Evolutionary conservation across 2,888 invertebrate genomes (phyloP).

Genomic region (Pardosa pseudoannulata): DNA sequence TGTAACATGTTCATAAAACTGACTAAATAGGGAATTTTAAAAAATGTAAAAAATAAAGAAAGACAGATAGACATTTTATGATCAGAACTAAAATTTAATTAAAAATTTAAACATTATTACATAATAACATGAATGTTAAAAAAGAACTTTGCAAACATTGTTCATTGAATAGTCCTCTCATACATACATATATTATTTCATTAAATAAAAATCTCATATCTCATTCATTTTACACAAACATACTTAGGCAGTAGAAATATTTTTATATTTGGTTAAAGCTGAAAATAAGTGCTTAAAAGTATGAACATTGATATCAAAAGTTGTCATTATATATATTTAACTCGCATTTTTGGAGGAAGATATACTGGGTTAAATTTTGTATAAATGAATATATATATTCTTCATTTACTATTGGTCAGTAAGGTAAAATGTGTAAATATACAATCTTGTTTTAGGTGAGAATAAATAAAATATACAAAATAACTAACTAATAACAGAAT

Average conservation of each 20-base stretch:
- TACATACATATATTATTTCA: not conserved
- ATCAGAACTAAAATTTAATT: constrained; percentile 70
- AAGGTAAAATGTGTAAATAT: too few relatives aligned
- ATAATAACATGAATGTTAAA: constrained; percentile 66
- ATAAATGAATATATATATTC: too few relatives aligned
- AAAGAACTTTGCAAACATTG: constrained; percentile 54
- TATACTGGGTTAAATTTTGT: too few relatives aligned
- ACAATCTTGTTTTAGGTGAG: too few relatives aligned
- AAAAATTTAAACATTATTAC: constrained; percentile 69
- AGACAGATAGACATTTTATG: constrained; percentile 21
- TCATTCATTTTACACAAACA: not conserved
- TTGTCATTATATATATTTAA: not conserved
- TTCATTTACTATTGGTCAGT: too few relatives aligned
- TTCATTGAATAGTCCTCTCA: not conserved
- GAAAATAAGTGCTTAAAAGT: not conserved
- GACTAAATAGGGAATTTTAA: too few relatives aligned
- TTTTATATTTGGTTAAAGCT: not conserved
- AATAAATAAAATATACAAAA: too few relatives aligned
- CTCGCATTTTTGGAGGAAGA: too few relatives aligned
- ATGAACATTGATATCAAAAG: not conserved
- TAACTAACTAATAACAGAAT: too few relatives aligned
- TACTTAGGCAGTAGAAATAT: not conserved
- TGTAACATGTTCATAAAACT: too few relatives aligned
- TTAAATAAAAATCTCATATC: not conserved
- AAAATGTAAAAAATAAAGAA: constrained; percentile 14